Base-by-base conservation (phyloP, 2,797 vertebrate species). In the Poecilia gillii region DNA sequence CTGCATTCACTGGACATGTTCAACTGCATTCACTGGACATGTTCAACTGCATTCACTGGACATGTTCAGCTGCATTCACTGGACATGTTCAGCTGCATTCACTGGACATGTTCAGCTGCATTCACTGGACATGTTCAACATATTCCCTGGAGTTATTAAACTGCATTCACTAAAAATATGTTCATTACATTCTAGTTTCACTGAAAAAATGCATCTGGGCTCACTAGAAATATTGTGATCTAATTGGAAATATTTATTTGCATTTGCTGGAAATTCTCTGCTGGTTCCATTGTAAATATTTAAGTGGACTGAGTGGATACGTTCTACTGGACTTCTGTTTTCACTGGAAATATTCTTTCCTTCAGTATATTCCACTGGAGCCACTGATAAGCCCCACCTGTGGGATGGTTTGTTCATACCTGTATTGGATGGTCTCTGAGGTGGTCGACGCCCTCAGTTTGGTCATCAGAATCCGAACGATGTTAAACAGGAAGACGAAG, bases 401-500 rank as follows among this genome's bases (percentile, higher is more conserved):
- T 66, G 18, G 31, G 18, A 66, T 70, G 8, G 53, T 4, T 1
- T n/a, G 2, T 12, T 64, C 93, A 89, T 90, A 99, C 98, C 98
- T 97, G 95, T 99, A 99, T 84, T 99, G 98, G 91, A 99, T 98
- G 0, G 98, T 99, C 92, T 99, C 98, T 0, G 98, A 99, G 0
- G 98, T 98, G 78, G 98, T 99, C 28, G 98, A 99, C 5, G 98
- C 98, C 93, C 97, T 95, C 73, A 99, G 90, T 85, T 99, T 99
- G 46, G 98, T 99, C 98, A 99, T 99, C 46, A 99, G 96, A 90
- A 99, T 99, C 90, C 98, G 95, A 73, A 99, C 97, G 57, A 99
- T 99, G 95, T 98, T 99, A 95, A 99, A 99, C 14, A 99, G 96
- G 95, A 99, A 99, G 84, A 99, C 95, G 94, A 99, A 99, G 88